phyloP scores from a whole-genome alignment of 2,113 vertebrate genomes.

The Kryptolebias marmoratus region DNA sequence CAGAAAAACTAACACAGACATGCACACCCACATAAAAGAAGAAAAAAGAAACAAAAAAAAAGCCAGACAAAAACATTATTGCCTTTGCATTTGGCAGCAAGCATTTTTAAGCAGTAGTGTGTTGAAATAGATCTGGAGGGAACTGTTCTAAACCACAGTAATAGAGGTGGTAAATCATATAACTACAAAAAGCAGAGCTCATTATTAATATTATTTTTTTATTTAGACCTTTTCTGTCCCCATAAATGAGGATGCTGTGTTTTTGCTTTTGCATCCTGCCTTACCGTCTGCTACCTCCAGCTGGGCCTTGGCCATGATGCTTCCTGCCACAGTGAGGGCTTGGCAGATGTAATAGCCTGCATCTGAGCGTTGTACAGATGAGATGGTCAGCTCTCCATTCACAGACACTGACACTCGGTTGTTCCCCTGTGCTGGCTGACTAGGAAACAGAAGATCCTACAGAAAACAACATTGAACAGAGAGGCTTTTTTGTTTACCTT shows the following conservation, averaged over 20 bases:
- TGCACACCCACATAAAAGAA: too few species aligned
- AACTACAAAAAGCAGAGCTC: not conserved
- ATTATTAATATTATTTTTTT: not conserved
- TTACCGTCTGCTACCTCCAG: slow-evolving; percentile 96
- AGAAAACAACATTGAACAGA: slow-evolving; percentile 40
- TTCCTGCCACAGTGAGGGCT: slow-evolving; percentile 93
- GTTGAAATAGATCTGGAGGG: too few species aligned
- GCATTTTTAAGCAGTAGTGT: too few species aligned
- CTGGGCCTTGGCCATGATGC: slow-evolving; percentile 95
- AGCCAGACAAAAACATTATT: too few species aligned
- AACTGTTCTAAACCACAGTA: too few species aligned
- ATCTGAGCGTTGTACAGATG: slow-evolving; percentile 89
- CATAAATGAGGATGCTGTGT: slow-evolving; percentile 1
- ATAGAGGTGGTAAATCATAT: not conserved
- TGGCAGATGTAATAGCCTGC: slow-evolving; percentile 95
- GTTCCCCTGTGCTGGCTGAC: slow-evolving; percentile 88
- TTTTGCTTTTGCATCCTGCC: slow-evolving; percentile 38
- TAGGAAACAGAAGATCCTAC: slow-evolving; percentile 94
- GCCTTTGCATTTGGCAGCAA: not conserved
- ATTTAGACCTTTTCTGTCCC: slow-evolving; percentile 2
- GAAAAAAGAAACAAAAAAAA: too few species aligned
- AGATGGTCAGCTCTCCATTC: slow-evolving; percentile 89
- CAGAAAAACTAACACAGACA: too few species aligned
- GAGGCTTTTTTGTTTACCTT: not conserved
- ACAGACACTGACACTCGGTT: slow-evolving; percentile 89